phyloP scores from a whole-genome alignment of 2,888 invertebrate genomes.

The Cheiracanthium punctorium region DNA sequence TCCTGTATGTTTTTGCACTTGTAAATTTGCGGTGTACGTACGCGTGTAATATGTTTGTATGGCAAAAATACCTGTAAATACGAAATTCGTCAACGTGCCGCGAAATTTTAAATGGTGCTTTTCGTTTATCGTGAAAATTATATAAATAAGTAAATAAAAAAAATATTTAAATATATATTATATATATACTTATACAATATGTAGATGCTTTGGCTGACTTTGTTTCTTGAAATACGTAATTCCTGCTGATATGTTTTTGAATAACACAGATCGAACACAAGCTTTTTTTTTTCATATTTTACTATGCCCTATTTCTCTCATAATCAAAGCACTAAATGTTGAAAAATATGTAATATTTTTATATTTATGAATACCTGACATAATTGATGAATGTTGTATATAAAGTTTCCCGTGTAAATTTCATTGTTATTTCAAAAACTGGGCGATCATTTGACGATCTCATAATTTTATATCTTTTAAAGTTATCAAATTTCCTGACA shows the following conservation, averaged over 20 bases:
- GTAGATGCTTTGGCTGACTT: slow-evolving; percentile 40
- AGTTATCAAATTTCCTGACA: too few relatives aligned
- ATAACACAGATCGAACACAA: slow-evolving; percentile 17
- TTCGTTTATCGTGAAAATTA: slow-evolving; percentile 35
- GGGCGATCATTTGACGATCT: too few relatives aligned
- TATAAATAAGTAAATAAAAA: slow-evolving; percentile 60
- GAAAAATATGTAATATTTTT: too few relatives aligned
- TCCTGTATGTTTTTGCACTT: not conserved
- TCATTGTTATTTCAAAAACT: too few relatives aligned
- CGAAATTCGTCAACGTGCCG: slow-evolving; percentile 30
- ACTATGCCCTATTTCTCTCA: too few relatives aligned
- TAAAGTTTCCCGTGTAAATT: too few relatives aligned
- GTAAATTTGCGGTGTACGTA: not conserved
- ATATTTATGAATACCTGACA: too few relatives aligned
- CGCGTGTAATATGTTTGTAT: not conserved
- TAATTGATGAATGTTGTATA: too few relatives aligned
- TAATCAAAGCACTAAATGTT: too few relatives aligned
- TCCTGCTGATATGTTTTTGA: slow-evolving; percentile 55
- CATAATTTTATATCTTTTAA: too few relatives aligned
- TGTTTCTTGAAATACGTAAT: slow-evolving; percentile 37
- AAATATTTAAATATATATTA: slow-evolving; percentile 31
- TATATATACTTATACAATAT: slow-evolving; percentile 27
- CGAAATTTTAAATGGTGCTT: slow-evolving; percentile 63
- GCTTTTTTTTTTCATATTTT: too few relatives aligned
- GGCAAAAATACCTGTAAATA: not conserved